These are phyloP conservation scores for Alouatta palliata DNA, from an alignment of 2,113 vertebrate genomes.

Conservation along the genomic window DNA sequence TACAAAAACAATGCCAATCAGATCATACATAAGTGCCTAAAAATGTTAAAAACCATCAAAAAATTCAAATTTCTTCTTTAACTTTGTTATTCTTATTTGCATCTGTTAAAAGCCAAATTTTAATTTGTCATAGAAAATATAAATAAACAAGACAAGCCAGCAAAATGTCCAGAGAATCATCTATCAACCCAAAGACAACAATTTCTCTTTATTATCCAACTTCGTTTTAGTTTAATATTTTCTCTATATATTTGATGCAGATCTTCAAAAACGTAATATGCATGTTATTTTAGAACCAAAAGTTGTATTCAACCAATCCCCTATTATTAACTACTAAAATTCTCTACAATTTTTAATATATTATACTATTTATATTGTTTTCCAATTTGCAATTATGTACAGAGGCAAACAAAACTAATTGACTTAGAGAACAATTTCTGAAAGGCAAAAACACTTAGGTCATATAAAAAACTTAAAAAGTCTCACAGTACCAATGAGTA, in stretches of 20 bases:
- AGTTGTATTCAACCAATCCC: not conserved
- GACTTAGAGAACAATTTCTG: not conserved
- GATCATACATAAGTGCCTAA: not conserved
- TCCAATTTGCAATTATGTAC: not conserved
- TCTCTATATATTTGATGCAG: not conserved
- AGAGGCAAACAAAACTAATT: not conserved
- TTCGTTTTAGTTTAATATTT: not conserved
- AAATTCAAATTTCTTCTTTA: not conserved
- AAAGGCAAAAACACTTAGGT: not conserved
- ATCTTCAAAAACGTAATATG: not conserved
- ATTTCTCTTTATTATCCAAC: not conserved
- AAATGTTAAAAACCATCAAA: not conserved
- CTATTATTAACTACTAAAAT: not conserved
- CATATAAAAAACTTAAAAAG: not conserved
- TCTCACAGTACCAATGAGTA: not conserved
- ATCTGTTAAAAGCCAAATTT: not conserved
- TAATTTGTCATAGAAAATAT: not conserved
- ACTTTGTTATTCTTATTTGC: not conserved
- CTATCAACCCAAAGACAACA: not conserved
- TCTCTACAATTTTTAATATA: not conserved
- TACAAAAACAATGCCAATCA: not conserved
- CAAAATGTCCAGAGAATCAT: not conserved
- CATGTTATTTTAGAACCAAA: not conserved
- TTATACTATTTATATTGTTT: not conserved
- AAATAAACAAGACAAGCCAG: not conserved